Evolutionary conservation across 2,888 invertebrate genomes (phyloP), one percentile per base, ranked within the genome.

Genomic region (Zaprionus obscuricornis): DNA sequence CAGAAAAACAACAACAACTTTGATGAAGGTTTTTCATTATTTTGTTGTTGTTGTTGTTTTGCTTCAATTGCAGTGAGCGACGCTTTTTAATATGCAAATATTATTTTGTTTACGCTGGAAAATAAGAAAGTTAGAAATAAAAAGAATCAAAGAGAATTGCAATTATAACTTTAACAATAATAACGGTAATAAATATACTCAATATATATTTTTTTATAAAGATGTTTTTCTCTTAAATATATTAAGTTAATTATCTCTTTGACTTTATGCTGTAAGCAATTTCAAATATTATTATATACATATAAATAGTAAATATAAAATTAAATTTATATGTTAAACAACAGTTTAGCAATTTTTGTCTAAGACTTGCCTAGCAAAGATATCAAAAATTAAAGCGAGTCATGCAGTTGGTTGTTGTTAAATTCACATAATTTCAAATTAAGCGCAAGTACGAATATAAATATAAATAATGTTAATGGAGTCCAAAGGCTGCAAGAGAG

Each of bases 401-500:
- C 36, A 49, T 31, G 66, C 39, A 24, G 42, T 34, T n/a, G n/a
- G n/a, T n/a, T n/a, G n/a, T n/a, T n/a, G n/a, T n/a, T 33, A 45
- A 33, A 45, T 39, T 62, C 57, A 29, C 78, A 85, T 85, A 83
- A 85, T 70, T 79, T 65, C 66, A 79, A 85, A 79, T 85, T 63
- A 85, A 67, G 65, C 51, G 29, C 42, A 43, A 58, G 64, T 66
- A 39, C 37, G 13, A 37, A 14, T 22, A 50, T n/a, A n/a, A n/a
- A 55, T 66, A 76, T 83, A 66, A 83, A 79, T 81, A 68, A 66
- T 54, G 22, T 43, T 59, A 72, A 72, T 75, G 67, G 54, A 70
- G 68, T 47, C 37, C 10, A 22, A 26, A 45, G 39, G 57, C 52
- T 14, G 14, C 33, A 27, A 10, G 26, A 49, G 54, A 66, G 47